These are phyloP conservation scores for Himalopsyche japonica DNA, from an alignment of 2,888 invertebrate genomes.

Conservation along the genomic window DNA sequence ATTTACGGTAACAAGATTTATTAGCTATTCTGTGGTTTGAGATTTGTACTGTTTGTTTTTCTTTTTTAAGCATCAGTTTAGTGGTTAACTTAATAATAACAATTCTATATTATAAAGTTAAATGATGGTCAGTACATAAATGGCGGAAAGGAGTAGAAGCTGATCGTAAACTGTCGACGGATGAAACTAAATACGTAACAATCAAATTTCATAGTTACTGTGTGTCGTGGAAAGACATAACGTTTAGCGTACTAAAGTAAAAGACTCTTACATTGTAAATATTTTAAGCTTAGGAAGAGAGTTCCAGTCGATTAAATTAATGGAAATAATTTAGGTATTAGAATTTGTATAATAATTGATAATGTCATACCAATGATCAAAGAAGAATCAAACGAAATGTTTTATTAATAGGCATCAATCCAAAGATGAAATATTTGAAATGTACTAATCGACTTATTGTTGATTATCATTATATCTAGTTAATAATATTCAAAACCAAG, in stretches of 20 bases:
- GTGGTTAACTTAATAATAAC: not conserved
- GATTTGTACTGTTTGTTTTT: constrained; percentile 35
- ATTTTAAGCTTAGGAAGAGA: not conserved
- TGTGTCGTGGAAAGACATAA: not conserved
- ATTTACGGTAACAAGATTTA: constrained; percentile 40
- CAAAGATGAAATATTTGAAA: constrained; percentile 14
- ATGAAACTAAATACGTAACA: not conserved
- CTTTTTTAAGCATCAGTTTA: constrained; percentile 2
- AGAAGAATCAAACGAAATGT: constrained; percentile 23
- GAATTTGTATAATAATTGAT: constrained; percentile 27
- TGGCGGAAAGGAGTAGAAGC: not conserved
- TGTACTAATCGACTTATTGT: not conserved
- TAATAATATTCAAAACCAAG: not conserved
- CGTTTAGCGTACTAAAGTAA: not conserved
- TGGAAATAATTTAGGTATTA: constrained; percentile 24
- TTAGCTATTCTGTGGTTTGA: constrained; percentile 40
- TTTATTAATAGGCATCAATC: constrained; percentile 16
- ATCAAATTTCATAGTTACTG: not conserved
- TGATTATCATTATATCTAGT: not conserved
- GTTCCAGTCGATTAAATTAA: not conserved
- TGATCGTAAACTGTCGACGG: not conserved
- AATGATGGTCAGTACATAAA: not conserved
- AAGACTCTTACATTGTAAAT: not conserved
- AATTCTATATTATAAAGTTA: not conserved
- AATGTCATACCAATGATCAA: not conserved